A percentile compares a stretch with the other conserved stretches of the same genome.
Evolutionary conservation across 2,797 vertebrate genomes (phyloP).

Genomic region (Ctenochaetus hawaiiensis): DNA sequence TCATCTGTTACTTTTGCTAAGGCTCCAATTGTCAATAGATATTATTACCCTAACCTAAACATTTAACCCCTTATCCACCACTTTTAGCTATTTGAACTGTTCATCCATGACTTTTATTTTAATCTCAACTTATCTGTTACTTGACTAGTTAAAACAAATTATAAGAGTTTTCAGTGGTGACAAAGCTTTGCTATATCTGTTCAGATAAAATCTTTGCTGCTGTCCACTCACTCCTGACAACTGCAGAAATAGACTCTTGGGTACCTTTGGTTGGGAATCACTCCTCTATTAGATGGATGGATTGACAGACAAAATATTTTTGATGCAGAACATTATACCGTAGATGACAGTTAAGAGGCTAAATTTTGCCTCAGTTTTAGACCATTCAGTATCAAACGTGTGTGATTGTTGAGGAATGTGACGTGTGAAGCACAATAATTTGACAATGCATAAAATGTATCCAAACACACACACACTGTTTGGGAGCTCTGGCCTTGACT

Average conservation of each 20-base stretch:
- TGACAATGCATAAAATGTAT: constrained; percentile 2
- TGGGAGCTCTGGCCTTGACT: constrained; percentile 83
- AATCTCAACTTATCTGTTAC: background rate
- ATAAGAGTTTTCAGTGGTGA: no score
- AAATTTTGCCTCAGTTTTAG: background rate
- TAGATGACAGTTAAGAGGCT: constrained; percentile 3
- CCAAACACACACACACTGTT: constrained; percentile 12
- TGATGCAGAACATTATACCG: background rate
- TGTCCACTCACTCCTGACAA: no score
- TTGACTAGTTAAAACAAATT: no score
- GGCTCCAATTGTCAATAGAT: no score
- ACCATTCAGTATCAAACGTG: background rate
- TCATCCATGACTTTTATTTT: background rate
- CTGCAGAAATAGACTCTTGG: background rate
- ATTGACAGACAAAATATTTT: background rate
- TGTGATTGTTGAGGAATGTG: background rate
- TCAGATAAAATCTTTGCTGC: background rate
- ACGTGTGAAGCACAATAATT: constrained; percentile 17
- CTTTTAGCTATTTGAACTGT: background rate
- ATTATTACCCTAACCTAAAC: no score
- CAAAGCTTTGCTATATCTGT: background rate
- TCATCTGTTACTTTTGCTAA: background rate
- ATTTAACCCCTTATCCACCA: background rate
- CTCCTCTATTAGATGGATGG: background rate
- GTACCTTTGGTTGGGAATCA: background rate